phyloP scores from a whole-genome alignment of 1,140 invertebrate genomes.

The Heliconius eleuchia region DNA sequence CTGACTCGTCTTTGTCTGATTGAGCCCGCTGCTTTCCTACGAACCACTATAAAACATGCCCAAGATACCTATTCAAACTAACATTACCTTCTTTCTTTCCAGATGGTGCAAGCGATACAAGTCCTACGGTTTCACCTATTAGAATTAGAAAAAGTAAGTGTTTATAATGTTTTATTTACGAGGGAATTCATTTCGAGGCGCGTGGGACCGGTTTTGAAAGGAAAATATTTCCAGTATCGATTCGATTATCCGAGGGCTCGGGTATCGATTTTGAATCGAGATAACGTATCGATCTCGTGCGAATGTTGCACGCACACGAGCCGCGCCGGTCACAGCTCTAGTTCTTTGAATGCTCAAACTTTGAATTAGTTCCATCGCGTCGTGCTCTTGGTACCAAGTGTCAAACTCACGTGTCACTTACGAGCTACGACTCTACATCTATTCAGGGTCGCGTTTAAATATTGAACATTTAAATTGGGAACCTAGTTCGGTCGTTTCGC shows the following conservation, averaged over 20 bases:
- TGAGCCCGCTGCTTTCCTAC: constrained; percentile 15
- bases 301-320: constrained; percentile 36
- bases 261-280: constrained; percentile 62
- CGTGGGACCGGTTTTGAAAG: constrained; percentile 57
- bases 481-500: constrained; percentile 18
- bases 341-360: constrained; percentile 19
- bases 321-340: constrained; percentile 10
- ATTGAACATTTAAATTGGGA: constrained; percentile 27
- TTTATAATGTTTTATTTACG: constrained; percentile 49
- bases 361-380: constrained; percentile 14
- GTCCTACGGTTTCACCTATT: constrained; percentile 99
- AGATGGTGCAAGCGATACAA: constrained; percentile 99
- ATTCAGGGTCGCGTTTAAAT: constrained; percentile 3
- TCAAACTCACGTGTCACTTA: constrained; percentile 18
- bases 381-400: constrained; percentile 9
- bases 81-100: constrained; percentile 82
- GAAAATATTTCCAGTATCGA: constrained; percentile 58
- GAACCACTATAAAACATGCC: constrained; percentile 19
- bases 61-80: constrained; percentile 33
- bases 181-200: constrained; percentile 62
- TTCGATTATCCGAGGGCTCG: constrained; percentile 63
- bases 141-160: constrained; percentile 99
- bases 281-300: constrained; percentile 62
- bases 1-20: constrained; percentile 50
- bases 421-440: background rate